These are phyloP conservation scores for Psilanteris sp. DNA, from an alignment of 1,140 invertebrate genomes.

Conservation along the genomic window DNA sequence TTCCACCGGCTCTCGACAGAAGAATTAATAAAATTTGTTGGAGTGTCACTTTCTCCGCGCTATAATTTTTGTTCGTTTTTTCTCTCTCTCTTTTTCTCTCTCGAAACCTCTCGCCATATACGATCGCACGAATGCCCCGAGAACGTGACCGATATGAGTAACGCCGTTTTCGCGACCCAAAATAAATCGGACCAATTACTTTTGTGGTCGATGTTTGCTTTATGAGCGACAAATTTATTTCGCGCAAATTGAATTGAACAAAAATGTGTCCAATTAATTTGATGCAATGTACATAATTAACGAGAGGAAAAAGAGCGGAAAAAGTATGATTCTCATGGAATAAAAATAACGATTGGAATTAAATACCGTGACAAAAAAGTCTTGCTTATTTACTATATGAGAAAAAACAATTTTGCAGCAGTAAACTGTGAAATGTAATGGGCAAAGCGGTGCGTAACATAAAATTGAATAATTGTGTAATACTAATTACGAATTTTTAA, in stretches of 20 bases:
- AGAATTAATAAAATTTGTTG: constrained; percentile 59
- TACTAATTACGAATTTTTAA: constrained; percentile 12
- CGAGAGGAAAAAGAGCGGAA: too few species aligned
- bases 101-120: constrained; percentile 10
- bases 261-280: too few species aligned
- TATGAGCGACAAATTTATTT: constrained; percentile 19
- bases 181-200: constrained; percentile 44
- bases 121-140: constrained; percentile 11
- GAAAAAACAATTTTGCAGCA: constrained; percentile 15
- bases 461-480: constrained; percentile 24
- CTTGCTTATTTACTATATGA: constrained; percentile 10
- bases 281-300: too few species aligned
- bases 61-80: constrained; percentile 52
- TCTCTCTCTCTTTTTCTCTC: too few species aligned
- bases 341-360: neutral
- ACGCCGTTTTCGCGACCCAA: neutral
- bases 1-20: constrained; percentile 38
- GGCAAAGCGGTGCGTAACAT: neutral
- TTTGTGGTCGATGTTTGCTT: constrained; percentile 3
- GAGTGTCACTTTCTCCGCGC: constrained; percentile 51
- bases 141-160: constrained; percentile 6
- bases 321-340: too few species aligned
- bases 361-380: neutral
- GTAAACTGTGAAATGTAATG: constrained; percentile 11
- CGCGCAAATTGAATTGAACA: neutral